A percentile compares a stretch with the other conserved stretches of the same genome.
These are phyloP conservation scores for Minunthozetes semirufus DNA, from an alignment of 2,888 invertebrate genomes.

Conservation along the genomic window DNA sequence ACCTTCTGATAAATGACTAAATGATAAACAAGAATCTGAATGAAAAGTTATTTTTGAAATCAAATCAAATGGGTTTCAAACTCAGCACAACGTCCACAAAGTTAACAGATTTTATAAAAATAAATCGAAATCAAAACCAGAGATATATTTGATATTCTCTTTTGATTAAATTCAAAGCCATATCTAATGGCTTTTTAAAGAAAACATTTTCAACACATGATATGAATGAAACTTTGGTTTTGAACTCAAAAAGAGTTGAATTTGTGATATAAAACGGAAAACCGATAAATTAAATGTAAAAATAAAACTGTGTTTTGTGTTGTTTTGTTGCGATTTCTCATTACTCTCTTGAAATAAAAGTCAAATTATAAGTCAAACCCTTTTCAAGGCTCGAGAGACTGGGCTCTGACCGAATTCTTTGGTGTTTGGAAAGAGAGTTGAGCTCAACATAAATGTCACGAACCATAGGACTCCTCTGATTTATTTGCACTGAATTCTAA, in stretches of 20 bases:
- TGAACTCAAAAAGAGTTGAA: not conserved
- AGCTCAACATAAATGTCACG: slow-evolving; percentile 21
- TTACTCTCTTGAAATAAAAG: too few species aligned
- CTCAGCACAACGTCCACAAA: too few species aligned
- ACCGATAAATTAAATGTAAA: slow-evolving; percentile 8
- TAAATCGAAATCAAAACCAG: not conserved
- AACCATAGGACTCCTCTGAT: slow-evolving; percentile 2
- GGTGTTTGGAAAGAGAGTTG: not conserved
- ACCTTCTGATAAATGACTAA: too few species aligned
- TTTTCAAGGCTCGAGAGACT: not conserved
- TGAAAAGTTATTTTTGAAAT: too few species aligned
- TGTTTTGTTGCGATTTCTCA: too few species aligned
- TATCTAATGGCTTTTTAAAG: slow-evolving; percentile 10
- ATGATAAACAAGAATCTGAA: too few species aligned
- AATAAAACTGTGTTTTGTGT: too few species aligned
- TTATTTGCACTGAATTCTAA: slow-evolving; percentile 10
- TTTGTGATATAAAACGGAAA: not conserved
- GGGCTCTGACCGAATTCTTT: not conserved
- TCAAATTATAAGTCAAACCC: not conserved
- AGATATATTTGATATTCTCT: not conserved
- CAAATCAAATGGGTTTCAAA: too few species aligned
- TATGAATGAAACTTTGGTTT: not conserved
- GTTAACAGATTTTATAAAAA: not conserved
- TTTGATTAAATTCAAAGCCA: slow-evolving; percentile 15
- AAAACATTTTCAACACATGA: slow-evolving; percentile 14